Evolutionary conservation across 1,140 invertebrate species (phyloP), one percentile per base, ranked within the genome.

Genomic region (Venustaconcha ellipsiformis): DNA sequence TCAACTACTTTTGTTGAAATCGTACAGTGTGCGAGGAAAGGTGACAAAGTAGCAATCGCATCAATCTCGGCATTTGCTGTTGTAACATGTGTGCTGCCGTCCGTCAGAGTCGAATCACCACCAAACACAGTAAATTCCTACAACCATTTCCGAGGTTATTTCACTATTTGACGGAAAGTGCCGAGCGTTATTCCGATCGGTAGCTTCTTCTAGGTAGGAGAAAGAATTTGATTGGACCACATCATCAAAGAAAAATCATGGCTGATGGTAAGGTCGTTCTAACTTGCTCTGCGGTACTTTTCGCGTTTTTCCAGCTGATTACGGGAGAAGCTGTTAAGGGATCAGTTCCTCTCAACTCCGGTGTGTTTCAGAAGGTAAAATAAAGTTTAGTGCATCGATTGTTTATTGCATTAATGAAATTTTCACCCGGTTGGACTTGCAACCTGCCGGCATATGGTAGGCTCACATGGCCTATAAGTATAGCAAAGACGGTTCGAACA

Each of bases 291-390:
- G 12, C 67, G 13, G 4, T 81, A 8, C 55, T 87, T 67, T 76
- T 80, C 23, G 58, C 67, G 4, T 13, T 82, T 70, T 78, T 84
- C 17, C 37, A 70, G 62, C 30, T 66, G 23, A 67, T 75, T 67
- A 23, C 37, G 67, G 78, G 74, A 63, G 86, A 87, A 69, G 79
- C 78, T 30, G 80, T 87, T 14, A 82, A 83, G 66, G 86, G 86
- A 58, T 83, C 84, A 8, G 81, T 87, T 5, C 69, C 72, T n/a
- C 77, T 87, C 3, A 87, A 87, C 77, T 85, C 84, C 18, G 85
- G 84, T 1, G 84, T 86, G 14, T 87, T 87, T 81, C 84, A 87
- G 57, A 87, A 86, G 80, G 85, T 86, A 83, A 79, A 70, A 57
- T 18, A 37, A 37, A 37, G 2, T 5, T 5, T 37, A 37, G 17